Base-by-base conservation (phyloP, 2,888 invertebrate genomes). In the Eupithecia subumbrata region DNA sequence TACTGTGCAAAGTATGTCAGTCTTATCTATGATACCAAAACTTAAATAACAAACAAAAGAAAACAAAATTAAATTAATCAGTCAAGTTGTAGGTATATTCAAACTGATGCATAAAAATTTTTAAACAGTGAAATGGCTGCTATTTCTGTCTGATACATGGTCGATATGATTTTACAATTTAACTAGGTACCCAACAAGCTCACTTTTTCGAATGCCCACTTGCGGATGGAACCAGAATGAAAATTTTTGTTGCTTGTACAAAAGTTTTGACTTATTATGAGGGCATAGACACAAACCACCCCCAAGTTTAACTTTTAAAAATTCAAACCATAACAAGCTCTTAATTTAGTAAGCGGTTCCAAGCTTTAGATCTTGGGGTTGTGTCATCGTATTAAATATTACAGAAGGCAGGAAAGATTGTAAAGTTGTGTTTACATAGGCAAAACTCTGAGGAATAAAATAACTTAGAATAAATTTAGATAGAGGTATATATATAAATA, bases 381-480 rank as follows among this genome's bases (percentile, higher is more conserved):
- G 79, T 82, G 84, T 86, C 86, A 85, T 85, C 83, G 80, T 79
- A 79, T 86, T 91, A 87, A 89, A 89, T 88, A 88, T 89, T 87
- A 84, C 85, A 89, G 82, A 87, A 71, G 52, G 66, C 3, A 48
- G 40, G 11, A 45, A 40, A 68, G 22, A 14, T 34, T 48, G 18
- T 74, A 70, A 74, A 40, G 64, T 37, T 25, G 64, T 66, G 30
- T 66, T 7, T 14, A 64, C 45, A 71, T 60, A 5, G 34, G 14
- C 52, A 25, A 64, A 37, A 64, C 18, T 18, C 18, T 56, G 2
- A 22, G 3, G 22, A 22, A 37, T 30, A 37, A 37, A 37, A 37
- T 37, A 37, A 37, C 37, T 37, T 37, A 37, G 37, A 37, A n/a
- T 22, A 22, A 56, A 4, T 56, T 56, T 22, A 22, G 8, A 56